These are phyloP conservation scores for Idaea biselata DNA, from an alignment of 2,888 invertebrate genomes.

Conservation along the genomic window DNA sequence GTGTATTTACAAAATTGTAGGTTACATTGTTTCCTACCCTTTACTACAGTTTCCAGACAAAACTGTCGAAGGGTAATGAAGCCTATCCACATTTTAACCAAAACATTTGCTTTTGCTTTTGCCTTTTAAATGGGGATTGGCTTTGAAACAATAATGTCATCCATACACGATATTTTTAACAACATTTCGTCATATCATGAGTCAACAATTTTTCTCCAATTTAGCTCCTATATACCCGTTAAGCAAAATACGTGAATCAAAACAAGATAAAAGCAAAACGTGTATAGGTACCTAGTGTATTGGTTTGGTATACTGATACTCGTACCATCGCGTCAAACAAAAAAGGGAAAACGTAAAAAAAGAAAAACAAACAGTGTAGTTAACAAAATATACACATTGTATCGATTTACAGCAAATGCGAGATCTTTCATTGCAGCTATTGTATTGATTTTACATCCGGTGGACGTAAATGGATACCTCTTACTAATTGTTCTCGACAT, in stretches of 20 bases:
- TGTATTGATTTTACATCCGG: constrained; percentile 75
- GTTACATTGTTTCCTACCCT: too few species aligned
- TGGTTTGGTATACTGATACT: neutral
- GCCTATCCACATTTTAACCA: too few species aligned
- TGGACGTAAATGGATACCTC: constrained; percentile 58
- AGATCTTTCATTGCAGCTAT: constrained; percentile 62
- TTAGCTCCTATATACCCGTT: too few species aligned
- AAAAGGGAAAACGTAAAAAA: constrained; percentile 17
- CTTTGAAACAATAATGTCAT: too few species aligned
- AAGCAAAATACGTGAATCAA: neutral
- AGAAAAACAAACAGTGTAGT: constrained; percentile 49
- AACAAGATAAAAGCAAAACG: neutral
- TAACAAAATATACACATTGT: constrained; percentile 14
- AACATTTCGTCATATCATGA: too few species aligned
- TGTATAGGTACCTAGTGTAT: neutral
- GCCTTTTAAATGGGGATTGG: too few species aligned
- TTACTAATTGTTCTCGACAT: constrained; percentile 36
- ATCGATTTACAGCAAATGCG: constrained; percentile 26
- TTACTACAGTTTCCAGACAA: too few species aligned
- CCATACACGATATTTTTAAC: too few species aligned
- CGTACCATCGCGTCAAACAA: neutral
- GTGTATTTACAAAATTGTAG: too few species aligned
- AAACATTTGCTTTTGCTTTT: too few species aligned
- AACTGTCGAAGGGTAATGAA: too few species aligned
- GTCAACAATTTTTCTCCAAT: too few species aligned